Base-by-base conservation (phyloP, 2,797 vertebrate species). In the Distichodus sexfasciatus region DNA sequence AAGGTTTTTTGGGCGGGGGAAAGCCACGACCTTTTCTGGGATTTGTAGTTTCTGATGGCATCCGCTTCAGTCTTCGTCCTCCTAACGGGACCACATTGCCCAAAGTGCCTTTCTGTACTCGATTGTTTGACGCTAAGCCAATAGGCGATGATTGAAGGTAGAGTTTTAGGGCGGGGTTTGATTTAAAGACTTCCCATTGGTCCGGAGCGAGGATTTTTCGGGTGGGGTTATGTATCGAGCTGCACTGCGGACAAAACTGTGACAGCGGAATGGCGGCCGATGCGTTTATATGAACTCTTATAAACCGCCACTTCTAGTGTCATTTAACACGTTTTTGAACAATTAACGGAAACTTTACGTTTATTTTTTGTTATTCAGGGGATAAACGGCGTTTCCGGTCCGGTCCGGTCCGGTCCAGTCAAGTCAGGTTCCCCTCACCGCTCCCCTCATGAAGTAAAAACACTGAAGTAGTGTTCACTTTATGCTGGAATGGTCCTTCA, bases 231-330 rank as follows among this genome's bases (percentile, higher is more conserved):
- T 46, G 11, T 15, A 19, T 43, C 50, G 50, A 65, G 70, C 79
- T 81, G 82, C 81, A 84, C 74, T 84, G 82, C 82, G 81, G 82
- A 76, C 70, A 75, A 81, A 75, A 57, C 43, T 50, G 55, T 61
- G 46, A 47, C 55, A 40, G 17, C 7, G 24, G 54, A 21, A 12
- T 21, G 12, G 9, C 31, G 31, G 9, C 12, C 0, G 36, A 10
- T 2, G 10, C 21, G 12, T 2, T 21, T 11, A 6, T 21, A 12
- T 1, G 4, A 2, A 15, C 31, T 15, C 31, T 33, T 33, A 33
- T n/a, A n/a, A n/a, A n/a, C n/a, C n/a, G n/a, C n/a, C n/a, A n/a
- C n/a, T n/a, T n/a, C n/a, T n/a, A n/a, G n/a, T n/a, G n/a, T n/a
- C n/a, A n/a, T n/a, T n/a, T n/a, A n/a, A n/a, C n/a, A n/a, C n/a